Conservation (phyloP, 2,797 vertebrate species). For the Chrysocyon brachyurus region DNA sequence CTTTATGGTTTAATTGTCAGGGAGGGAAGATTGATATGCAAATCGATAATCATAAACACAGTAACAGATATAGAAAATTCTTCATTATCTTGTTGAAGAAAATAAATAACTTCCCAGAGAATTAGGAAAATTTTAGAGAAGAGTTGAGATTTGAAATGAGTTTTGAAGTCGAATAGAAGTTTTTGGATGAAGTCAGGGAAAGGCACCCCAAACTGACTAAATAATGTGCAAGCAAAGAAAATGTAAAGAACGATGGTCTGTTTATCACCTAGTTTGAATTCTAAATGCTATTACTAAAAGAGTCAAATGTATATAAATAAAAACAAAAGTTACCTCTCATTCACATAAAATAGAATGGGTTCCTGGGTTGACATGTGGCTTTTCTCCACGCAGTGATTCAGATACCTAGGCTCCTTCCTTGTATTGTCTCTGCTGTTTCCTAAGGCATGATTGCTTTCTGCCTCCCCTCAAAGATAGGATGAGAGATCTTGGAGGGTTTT, state of each 20-base stretch:
- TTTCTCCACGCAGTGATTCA: neutral
- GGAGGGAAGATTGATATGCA: neutral
- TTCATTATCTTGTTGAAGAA: neutral
- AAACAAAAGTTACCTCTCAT: neutral
- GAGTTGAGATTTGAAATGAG: neutral
- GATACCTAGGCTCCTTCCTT: neutral
- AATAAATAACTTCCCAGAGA: neutral
- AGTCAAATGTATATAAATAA: neutral
- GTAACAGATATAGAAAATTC: neutral
- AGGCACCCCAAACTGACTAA: neutral
- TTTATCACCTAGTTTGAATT: neutral
- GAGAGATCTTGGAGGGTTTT: neutral
- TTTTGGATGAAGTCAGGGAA: neutral
- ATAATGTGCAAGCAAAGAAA: neutral
- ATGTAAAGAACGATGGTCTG: neutral
- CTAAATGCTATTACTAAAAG: neutral
- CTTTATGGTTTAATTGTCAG: neutral
- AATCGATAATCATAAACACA: neutral
- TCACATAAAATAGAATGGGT: neutral
- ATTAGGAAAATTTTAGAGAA: neutral
- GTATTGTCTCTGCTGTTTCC: neutral
- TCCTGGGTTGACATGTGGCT: neutral
- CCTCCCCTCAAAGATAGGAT: neutral
- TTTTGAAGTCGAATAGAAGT: neutral
- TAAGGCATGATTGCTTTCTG: neutral